phyloP scores from a whole-genome alignment of 2,888 invertebrate species.

The Gnatocerus cornutus region DNA sequence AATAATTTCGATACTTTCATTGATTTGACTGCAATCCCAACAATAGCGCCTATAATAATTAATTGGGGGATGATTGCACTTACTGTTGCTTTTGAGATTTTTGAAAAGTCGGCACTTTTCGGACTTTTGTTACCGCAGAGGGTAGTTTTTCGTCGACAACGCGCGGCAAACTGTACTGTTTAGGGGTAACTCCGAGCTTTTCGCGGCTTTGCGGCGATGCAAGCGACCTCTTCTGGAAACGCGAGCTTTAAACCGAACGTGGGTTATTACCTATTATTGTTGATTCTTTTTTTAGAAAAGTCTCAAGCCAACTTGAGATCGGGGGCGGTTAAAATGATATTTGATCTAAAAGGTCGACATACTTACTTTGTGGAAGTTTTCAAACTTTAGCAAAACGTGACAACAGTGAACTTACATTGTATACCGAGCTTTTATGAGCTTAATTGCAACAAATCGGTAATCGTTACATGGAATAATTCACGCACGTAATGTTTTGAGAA shows the following conservation, averaged over 20 bases:
- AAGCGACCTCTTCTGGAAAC: constrained; percentile 57
- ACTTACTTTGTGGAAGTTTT: background rate
- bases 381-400: too few species aligned
- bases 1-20: constrained; percentile 11
- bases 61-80: constrained; percentile 2
- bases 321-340: background rate
- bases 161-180: constrained; percentile 57
- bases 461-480: constrained; percentile 4
- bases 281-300: background rate
- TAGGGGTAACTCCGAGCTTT: constrained; percentile 54
- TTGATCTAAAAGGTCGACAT: background rate
- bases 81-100: constrained; percentile 1
- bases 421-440: background rate
- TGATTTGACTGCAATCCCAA: background rate
- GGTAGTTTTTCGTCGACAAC: constrained; percentile 53
- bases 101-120: constrained; percentile 13
- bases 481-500: constrained; percentile 6
- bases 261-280: constrained; percentile 32
- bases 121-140: constrained; percentile 6
- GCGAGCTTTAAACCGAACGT: constrained; percentile 23
- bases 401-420: too few species aligned
- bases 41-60: constrained; percentile 1
- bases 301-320: background rate
- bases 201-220: constrained; percentile 59
- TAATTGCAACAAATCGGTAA: constrained; percentile 21